phyloP scores from a whole-genome alignment of 2,888 invertebrate genomes.

The Netelia inedita region DNA sequence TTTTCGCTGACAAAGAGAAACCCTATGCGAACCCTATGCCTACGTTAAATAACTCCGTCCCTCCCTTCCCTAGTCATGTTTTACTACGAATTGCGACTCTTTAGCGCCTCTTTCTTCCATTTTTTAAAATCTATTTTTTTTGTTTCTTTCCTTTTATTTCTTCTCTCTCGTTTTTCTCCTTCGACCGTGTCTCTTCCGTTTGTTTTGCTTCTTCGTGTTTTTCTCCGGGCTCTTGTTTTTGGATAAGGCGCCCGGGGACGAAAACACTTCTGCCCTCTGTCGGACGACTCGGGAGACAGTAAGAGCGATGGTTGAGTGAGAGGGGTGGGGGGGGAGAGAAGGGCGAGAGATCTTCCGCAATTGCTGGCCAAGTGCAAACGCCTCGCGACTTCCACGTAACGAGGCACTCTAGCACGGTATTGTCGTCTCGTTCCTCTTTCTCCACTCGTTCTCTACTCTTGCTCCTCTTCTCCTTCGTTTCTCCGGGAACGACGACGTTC shows the following conservation, averaged over 20 bases:
- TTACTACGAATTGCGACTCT: conserved; percentile 41
- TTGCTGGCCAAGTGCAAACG: conserved; percentile 54
- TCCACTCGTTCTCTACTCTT: conserved; percentile 18
- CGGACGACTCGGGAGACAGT: background rate
- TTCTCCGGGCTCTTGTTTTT: conserved; percentile 29
- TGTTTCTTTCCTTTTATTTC: conserved; percentile 64
- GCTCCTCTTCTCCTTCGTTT: conserved; percentile 1
- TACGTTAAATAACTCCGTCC: background rate
- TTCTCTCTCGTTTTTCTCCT: conserved; percentile 4
- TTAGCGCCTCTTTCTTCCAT: conserved; percentile 69
- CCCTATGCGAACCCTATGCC: conserved; percentile 34
- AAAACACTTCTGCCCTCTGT: background rate
- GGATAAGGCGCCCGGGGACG: conserved; percentile 31
- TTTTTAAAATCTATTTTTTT: conserved; percentile 72
- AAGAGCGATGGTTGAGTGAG: background rate
- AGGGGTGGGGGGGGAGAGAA: background rate
- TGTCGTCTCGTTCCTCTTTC: conserved; percentile 25
- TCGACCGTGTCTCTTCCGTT: background rate
- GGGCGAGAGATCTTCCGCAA: conserved; percentile 18
- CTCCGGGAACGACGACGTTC: conserved; percentile 1
- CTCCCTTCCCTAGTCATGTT: conserved; percentile 19
- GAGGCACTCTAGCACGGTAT: conserved; percentile 53
- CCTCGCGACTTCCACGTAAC: conserved; percentile 54
- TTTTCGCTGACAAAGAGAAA: conserved; percentile 48
- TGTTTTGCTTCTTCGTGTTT: conserved; percentile 48